Conservation (phyloP, 2,888 invertebrate genomes). For the Drosophila nr. fundita region DNA sequence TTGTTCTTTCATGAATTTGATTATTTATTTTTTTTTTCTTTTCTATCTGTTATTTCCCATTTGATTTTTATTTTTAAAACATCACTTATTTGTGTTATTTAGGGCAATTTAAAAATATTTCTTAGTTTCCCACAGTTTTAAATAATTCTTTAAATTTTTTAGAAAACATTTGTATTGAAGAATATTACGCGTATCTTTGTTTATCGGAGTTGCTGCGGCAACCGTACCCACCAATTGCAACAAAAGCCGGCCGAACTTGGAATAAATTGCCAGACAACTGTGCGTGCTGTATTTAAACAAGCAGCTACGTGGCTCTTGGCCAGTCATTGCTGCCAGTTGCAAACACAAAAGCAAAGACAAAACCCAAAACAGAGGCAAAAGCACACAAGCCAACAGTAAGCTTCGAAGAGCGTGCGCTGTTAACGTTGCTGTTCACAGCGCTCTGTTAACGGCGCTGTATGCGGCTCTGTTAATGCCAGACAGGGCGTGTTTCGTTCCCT, state of each 20-base stretch:
- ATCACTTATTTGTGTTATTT: background rate
- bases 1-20: background rate
- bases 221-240: constrained; percentile 62
- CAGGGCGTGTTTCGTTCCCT: constrained; percentile 29
- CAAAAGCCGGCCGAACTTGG: constrained; percentile 80
- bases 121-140: background rate
- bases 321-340: constrained; percentile 55
- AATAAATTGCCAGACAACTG: constrained; percentile 73
- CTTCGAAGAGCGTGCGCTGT: constrained; percentile 67
- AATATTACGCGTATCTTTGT: constrained; percentile 45
- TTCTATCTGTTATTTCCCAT: background rate
- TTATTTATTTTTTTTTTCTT: background rate
- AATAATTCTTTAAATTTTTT: constrained; percentile 3
- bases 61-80: background rate
- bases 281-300: constrained; percentile 76
- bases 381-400: constrained; percentile 54
- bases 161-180: background rate
- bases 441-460: constrained; percentile 51
- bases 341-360: constrained; percentile 53
- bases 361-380: constrained; percentile 33
- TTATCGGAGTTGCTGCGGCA: constrained; percentile 32
- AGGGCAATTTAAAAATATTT: background rate
- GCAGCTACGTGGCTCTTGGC: constrained; percentile 48
- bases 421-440: constrained; percentile 40
- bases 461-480: constrained; percentile 38